phyloP scores from a whole-genome alignment of 2,113 vertebrate species.

The Rafetus swinhoei region DNA sequence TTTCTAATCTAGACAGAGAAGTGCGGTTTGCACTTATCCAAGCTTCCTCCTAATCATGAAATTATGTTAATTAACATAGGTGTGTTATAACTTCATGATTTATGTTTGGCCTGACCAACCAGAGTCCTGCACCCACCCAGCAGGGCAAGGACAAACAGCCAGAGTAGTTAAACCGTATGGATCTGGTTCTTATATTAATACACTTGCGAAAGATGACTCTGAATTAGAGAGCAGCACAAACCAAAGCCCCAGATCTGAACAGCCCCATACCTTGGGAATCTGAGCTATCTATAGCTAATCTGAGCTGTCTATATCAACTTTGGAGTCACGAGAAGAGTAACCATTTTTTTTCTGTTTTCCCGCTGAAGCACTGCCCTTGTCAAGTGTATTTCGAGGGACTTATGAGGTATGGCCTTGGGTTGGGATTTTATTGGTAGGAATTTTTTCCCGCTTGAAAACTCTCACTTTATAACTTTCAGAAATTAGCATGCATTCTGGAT shows the following conservation, averaged over 20 bases:
- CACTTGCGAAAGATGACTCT: not conserved
- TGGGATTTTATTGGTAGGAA: not conserved
- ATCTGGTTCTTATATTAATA: fast-evolving
- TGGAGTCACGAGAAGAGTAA: slow-evolving; percentile 23
- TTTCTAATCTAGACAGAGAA: not conserved
- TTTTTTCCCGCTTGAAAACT: too few relatives aligned
- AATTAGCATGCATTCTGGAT: fast-evolving
- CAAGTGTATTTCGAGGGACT: not conserved
- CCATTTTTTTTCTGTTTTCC: slow-evolving; percentile 14
- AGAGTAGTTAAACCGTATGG: not conserved
- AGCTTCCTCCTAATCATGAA: fast-evolving
- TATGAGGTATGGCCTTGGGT: slow-evolving; percentile 29
- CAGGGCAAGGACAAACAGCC: fast-evolving
- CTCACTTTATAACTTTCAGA: not conserved
- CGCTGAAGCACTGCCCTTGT: slow-evolving; percentile 11
- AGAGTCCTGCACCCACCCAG: fast-evolving
- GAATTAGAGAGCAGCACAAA: not conserved
- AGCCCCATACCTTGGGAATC: not conserved
- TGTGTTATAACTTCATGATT: fast-evolving
- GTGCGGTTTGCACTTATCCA: not conserved
- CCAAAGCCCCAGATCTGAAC: fast-evolving
- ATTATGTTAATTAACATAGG: fast-evolving
- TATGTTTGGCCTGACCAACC: not conserved
- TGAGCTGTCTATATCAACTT: not conserved
- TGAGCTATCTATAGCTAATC: slow-evolving; percentile 7